Conservation (phyloP, 2,888 invertebrate species). For the Dione juno region DNA sequence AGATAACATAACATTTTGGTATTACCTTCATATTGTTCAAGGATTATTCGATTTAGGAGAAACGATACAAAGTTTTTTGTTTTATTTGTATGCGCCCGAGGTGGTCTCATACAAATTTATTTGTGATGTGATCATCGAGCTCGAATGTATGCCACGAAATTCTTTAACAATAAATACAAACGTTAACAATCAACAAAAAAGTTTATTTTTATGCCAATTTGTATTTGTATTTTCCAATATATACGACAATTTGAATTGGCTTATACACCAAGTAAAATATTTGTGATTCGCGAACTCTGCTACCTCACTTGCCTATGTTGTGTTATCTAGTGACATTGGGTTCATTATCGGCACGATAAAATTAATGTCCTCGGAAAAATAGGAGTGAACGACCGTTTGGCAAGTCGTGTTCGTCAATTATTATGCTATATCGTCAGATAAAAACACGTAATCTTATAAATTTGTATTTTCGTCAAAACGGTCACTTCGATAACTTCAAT, state of each 20-base stretch:
- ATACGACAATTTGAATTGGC: background rate
- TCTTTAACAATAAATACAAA: conserved; percentile 15
- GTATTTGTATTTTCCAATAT: too few relatives aligned
- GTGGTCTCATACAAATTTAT: conserved; percentile 26
- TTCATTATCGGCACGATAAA: conserved; percentile 47
- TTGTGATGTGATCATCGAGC: conserved; percentile 24
- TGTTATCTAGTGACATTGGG: conserved; percentile 48
- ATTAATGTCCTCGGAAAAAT: conserved; percentile 47
- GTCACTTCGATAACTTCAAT: background rate
- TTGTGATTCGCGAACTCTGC: conserved; percentile 21
- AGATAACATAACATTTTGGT: conserved; percentile 31
- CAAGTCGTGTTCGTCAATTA: conserved; percentile 38
- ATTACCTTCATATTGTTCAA: conserved; percentile 31
- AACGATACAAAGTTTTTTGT: conserved; percentile 15
- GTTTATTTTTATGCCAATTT: conserved; percentile 1
- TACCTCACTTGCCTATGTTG: conserved; percentile 19
- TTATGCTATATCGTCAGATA: conserved; percentile 45
- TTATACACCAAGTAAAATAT: conserved; percentile 1
- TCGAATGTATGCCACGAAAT: conserved; percentile 18
- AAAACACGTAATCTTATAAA: conserved; percentile 33
- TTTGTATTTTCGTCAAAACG: conserved; percentile 19
- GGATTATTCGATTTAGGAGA: conserved; percentile 13
- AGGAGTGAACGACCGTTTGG: conserved; percentile 54
- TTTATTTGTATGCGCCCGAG: conserved; percentile 23
- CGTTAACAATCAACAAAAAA: conserved; percentile 14